phyloP scores from a whole-genome alignment of 2,888 invertebrate species.

The Blastobasis adustella region DNA sequence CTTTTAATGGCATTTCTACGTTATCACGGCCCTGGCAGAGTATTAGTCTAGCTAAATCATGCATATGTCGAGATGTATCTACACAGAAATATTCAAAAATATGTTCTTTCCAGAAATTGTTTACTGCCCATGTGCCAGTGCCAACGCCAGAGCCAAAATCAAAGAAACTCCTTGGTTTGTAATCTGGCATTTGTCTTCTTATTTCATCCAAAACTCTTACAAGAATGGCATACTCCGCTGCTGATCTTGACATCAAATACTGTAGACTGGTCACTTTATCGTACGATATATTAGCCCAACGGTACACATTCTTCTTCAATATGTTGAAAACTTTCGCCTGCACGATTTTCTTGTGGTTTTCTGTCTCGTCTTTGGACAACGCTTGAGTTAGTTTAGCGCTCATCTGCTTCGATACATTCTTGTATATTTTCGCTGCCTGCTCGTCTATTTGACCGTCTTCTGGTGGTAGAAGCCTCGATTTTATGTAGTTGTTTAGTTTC shows the following conservation, averaged over 20 bases:
- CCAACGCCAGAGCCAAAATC: conserved; percentile 96
- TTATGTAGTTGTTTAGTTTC: conserved; percentile 75
- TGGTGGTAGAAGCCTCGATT: conserved; percentile 77
- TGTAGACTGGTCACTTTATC: conserved; percentile 77
- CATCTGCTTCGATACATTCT: conserved; percentile 44
- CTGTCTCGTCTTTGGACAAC: conserved; percentile 43
- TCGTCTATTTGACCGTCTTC: conserved; percentile 70
- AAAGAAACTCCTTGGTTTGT: conserved; percentile 84
- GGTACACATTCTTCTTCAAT: conserved; percentile 77
- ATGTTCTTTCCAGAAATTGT: conserved; percentile 79
- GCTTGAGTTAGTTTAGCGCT: conserved; percentile 27
- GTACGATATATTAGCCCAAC: conserved; percentile 85
- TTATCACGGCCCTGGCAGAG: conserved; percentile 79
- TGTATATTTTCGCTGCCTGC: conserved; percentile 56
- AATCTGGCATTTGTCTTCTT: conserved; percentile 74
- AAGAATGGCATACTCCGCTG: conserved; percentile 85
- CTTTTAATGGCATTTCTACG: conserved; percentile 72
- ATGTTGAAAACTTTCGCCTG: conserved; percentile 70
- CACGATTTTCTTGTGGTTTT: conserved; percentile 57
- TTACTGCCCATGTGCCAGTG: conserved; percentile 89
- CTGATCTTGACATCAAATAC: conserved; percentile 82
- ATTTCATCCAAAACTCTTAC: conserved; percentile 85
- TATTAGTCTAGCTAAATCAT: conserved; percentile 84
- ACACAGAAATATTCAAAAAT: conserved; percentile 90
- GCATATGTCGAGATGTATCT: conserved; percentile 88